Conservation (phyloP, 2,888 invertebrate species). For the Ophraella communa region DNA sequence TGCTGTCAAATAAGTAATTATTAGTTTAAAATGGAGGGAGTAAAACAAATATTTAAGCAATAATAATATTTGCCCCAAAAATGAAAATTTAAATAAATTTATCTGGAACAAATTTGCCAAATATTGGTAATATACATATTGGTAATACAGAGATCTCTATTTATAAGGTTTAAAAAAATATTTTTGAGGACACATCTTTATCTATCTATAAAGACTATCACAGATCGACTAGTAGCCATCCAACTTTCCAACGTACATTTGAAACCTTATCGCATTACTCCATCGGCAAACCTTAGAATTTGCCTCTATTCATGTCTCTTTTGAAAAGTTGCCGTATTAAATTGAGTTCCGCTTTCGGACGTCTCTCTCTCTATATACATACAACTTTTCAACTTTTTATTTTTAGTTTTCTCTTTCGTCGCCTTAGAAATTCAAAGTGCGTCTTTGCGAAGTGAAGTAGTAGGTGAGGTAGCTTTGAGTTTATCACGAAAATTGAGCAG, state of each 20-base stretch:
- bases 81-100: no score
- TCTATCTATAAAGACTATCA: not conserved
- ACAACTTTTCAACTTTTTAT: conserved; percentile 7
- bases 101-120: not conserved
- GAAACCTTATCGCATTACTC: conserved; percentile 16
- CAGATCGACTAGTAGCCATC: no score
- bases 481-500: conserved; percentile 20
- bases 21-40: no score
- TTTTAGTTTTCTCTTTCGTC: conserved; percentile 7
- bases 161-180: not conserved
- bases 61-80: no score
- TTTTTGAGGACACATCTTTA: not conserved
- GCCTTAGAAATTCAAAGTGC: conserved; percentile 17
- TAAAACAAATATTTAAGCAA: no score
- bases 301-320: conserved; percentile 7
- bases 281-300: conserved; percentile 14
- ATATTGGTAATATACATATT: no score
- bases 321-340: conserved; percentile 16
- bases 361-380: no score
- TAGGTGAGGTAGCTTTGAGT: conserved; percentile 21
- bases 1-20: no score
- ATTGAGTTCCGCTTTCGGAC: not conserved
- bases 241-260: not conserved
- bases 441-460: conserved; percentile 16
- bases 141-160: no score